Evolutionary conservation across 2,113 vertebrate species (phyloP).

Genomic region (Eubucco bourcierii): DNA sequence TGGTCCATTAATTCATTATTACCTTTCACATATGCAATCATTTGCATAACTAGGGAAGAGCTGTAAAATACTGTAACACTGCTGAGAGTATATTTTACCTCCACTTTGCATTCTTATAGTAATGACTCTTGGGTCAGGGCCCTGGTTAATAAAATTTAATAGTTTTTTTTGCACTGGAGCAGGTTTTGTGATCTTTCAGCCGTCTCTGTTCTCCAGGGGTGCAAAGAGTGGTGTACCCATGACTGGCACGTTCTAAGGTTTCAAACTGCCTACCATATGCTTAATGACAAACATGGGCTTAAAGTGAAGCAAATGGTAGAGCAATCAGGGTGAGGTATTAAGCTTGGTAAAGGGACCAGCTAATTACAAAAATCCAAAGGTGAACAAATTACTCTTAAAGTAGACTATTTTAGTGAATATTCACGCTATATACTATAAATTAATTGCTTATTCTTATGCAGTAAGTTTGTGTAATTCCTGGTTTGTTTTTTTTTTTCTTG

Average conservation of each 20-base stretch:
- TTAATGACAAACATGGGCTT: background rate
- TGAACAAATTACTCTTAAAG: background rate
- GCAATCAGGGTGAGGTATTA: background rate
- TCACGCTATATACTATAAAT: background rate
- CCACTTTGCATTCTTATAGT: background rate
- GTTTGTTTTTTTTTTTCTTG: background rate
- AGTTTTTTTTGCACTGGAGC: background rate
- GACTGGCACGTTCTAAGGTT: background rate
- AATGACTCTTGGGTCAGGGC: conserved; percentile 23
- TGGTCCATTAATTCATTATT: conserved; percentile 37
- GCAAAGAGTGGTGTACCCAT: background rate
- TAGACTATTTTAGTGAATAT: background rate
- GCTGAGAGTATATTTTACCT: conserved; percentile 16
- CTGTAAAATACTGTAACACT: background rate
- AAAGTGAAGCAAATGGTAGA: background rate
- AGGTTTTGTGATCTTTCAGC: conserved; percentile 32
- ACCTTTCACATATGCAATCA: background rate
- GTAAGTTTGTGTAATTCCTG: background rate
- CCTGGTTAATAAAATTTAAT: conserved; percentile 33
- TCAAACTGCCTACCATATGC: background rate
- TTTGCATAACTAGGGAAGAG: background rate
- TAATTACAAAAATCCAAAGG: background rate
- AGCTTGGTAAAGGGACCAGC: background rate
- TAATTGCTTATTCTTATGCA: background rate
- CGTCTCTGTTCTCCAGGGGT: background rate